Evolutionary conservation across 2,888 invertebrate species (phyloP).

Genomic region (Folsomia candida): DNA sequence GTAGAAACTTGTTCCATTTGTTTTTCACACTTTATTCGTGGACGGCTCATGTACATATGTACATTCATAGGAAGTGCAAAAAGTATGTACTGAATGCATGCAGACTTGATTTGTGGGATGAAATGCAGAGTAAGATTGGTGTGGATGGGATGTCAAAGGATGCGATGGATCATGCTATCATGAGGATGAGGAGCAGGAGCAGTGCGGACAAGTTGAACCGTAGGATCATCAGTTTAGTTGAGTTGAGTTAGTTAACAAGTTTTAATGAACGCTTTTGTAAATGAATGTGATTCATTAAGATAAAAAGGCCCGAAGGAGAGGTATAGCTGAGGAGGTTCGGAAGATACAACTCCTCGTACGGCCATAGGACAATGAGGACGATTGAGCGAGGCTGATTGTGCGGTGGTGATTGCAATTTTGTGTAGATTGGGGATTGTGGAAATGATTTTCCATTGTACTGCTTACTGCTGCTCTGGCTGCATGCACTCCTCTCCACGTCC

Average conservation of each 20-base stretch:
- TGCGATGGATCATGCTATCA: no score
- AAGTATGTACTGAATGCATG: no score
- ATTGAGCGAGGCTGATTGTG: not conserved
- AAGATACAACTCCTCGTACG: not conserved
- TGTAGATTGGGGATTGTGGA: not conserved
- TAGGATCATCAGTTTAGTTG: conserved; percentile 2
- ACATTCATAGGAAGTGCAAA: no score
- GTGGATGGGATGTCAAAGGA: no score
- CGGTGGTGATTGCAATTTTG: not conserved
- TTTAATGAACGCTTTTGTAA: not conserved
- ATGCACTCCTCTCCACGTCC: not conserved
- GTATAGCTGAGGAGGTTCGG: not conserved
- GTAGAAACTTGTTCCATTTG: no score
- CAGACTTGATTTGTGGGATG: no score
- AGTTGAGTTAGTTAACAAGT: not conserved
- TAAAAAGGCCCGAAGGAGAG: not conserved
- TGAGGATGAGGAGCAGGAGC: no score
- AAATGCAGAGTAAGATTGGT: no score
- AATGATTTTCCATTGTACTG: not conserved
- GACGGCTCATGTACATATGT: no score
- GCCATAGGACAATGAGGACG: not conserved
- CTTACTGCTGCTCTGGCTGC: not conserved
- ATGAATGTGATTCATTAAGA: conserved; percentile 17
- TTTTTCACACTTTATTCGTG: no score
- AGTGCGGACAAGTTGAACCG: no score